phyloP scores from a whole-genome alignment of 2,113 vertebrate species.

The Lepidothrix coronata region DNA sequence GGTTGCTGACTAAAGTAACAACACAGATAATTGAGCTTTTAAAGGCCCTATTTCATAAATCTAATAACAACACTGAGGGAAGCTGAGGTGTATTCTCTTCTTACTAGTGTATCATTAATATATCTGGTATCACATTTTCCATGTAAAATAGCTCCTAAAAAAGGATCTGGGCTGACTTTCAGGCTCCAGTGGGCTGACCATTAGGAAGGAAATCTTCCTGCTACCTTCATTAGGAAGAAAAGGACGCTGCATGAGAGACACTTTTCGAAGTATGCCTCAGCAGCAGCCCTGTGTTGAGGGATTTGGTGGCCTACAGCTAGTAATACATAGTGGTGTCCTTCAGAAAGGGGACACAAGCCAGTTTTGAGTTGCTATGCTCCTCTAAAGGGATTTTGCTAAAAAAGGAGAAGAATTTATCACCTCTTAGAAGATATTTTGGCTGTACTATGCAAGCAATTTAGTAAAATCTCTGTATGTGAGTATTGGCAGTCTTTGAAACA shows the following conservation, averaged over 20 bases:
- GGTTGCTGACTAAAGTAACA: background rate
- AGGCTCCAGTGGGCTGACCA: background rate
- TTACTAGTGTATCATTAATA: background rate
- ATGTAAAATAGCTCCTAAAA: background rate
- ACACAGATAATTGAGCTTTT: background rate
- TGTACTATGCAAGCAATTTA: background rate
- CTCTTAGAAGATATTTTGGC: background rate
- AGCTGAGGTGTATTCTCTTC: background rate
- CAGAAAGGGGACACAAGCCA: background rate
- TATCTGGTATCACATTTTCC: background rate
- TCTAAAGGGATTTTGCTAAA: background rate
- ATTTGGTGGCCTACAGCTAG: background rate
- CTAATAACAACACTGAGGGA: background rate
- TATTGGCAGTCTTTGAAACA: background rate
- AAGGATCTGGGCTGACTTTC: background rate
- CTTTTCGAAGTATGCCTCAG: background rate
- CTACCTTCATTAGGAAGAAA: background rate
- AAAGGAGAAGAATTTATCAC: conserved; percentile 27
- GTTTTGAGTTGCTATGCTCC: background rate
- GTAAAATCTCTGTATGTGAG: background rate
- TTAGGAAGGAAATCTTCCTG: background rate
- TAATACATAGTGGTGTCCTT: background rate
- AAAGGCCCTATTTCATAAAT: background rate
- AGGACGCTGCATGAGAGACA: background rate
- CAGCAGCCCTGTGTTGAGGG: background rate